Conservation (phyloP, 2,113 vertebrate genomes). For the Triplophysa siluroides region DNA sequence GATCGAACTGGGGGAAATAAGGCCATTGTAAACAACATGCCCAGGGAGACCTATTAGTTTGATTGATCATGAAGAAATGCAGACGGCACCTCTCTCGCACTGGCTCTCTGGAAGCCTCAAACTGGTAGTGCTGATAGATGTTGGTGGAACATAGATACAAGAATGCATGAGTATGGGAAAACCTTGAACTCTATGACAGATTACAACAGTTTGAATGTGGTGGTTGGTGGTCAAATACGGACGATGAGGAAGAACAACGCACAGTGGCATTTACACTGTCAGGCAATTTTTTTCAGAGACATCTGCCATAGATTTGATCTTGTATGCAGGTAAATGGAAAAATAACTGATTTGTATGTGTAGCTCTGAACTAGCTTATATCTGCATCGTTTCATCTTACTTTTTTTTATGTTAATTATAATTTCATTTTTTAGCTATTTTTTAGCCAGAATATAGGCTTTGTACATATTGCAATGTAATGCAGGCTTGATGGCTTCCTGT, state of each 20-base stretch:
- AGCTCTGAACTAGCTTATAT: too few species aligned
- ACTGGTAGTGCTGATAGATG: slow-evolving; percentile 27
- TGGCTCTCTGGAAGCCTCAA: neutral
- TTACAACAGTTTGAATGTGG: slow-evolving; percentile 5
- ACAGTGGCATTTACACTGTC: too few species aligned
- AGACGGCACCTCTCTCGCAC: slow-evolving; percentile 53
- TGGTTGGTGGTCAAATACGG: neutral
- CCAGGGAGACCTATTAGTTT: slow-evolving; percentile 66
- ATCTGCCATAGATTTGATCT: too few species aligned
- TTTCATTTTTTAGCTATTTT: too few species aligned
- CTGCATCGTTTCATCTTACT: too few species aligned
- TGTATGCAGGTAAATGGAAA: too few species aligned
- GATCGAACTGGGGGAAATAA: slow-evolving; percentile 65
- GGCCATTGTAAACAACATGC: slow-evolving; percentile 61
- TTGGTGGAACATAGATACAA: neutral
- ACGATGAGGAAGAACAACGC: neutral
- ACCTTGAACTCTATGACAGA: slow-evolving; percentile 19
- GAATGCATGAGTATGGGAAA: slow-evolving; percentile 18
- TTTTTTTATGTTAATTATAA: too few species aligned
- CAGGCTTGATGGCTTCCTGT: neutral
- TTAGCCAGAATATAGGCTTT: neutral
- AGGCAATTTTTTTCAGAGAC: too few species aligned
- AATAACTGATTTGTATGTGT: too few species aligned
- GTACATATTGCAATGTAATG: neutral
- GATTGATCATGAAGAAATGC: slow-evolving; percentile 62